phyloP scores from a whole-genome alignment of 2,113 vertebrate genomes.

The Campylomormyrus tamandua region DNA sequence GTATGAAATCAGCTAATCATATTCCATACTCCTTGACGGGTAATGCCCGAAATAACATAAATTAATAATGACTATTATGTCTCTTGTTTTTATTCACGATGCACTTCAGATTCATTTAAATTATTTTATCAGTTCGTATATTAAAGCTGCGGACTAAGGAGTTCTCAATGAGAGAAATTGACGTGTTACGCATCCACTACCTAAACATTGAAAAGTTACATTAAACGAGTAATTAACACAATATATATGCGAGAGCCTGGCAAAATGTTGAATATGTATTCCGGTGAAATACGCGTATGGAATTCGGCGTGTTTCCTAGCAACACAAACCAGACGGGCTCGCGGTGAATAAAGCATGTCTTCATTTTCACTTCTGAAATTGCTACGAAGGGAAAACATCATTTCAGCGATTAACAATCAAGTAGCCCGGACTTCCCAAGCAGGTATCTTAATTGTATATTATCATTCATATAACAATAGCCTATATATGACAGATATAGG shows the following conservation, averaged over 20 bases:
- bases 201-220: not conserved
- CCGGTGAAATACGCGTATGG: not conserved
- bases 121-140: not conserved
- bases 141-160: not conserved
- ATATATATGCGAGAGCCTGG: not conserved
- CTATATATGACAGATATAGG: not conserved
- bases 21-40: not conserved
- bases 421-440: not conserved
- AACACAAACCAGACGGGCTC: not conserved
- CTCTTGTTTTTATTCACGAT: not conserved
- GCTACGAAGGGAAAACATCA: not conserved
- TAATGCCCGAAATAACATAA: not conserved
- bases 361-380: not conserved
- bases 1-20: not conserved
- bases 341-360: not conserved
- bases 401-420: not conserved
- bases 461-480: not conserved
- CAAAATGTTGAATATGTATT: not conserved
- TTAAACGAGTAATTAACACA: not conserved
- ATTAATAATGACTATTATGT: not conserved
- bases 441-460: not conserved
- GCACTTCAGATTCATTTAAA: not conserved
- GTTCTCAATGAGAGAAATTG: not conserved
- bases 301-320: conserved; percentile 7
- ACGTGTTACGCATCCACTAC: not conserved